Percentiles rank a stretch among this genome's conserved stretches.
These are phyloP conservation scores for Agrochola circellaris DNA, from an alignment of 2,888 invertebrate genomes.

Conservation along the genomic window DNA sequence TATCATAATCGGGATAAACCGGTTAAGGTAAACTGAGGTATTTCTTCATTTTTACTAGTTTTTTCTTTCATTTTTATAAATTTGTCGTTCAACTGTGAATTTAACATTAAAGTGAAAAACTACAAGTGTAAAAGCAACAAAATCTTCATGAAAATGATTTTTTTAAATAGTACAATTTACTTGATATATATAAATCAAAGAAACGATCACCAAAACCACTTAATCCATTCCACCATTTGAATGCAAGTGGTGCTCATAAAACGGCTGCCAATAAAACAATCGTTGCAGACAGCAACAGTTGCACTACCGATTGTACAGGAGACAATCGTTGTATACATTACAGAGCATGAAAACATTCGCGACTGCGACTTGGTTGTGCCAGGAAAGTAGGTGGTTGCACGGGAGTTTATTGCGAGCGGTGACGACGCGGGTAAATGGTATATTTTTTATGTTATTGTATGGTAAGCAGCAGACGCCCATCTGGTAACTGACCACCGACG, in stretches of 20 bases:
- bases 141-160: background rate
- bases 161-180: background rate
- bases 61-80: no score
- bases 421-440: background rate
- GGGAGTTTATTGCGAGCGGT: constrained; percentile 3
- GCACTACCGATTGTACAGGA: constrained; percentile 67
- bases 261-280: constrained; percentile 61
- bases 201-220: constrained; percentile 31
- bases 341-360: constrained; percentile 76
- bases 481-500: no score
- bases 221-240: constrained; percentile 57
- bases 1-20: background rate
- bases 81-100: background rate
- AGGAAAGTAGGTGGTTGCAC: constrained; percentile 68
- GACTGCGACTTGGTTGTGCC: constrained; percentile 77
- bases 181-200: constrained; percentile 39
- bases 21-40: background rate
- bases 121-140: background rate
- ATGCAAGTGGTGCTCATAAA: constrained; percentile 57
- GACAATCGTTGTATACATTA: constrained; percentile 78
- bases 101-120: background rate
- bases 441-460: background rate
- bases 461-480: no score
- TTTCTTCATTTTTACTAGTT: background rate
- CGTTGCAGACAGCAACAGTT: constrained; percentile 74